These are phyloP conservation scores for Clarias gariepinus DNA, from an alignment of 2,113 vertebrate species.

Conservation along the genomic window DNA sequence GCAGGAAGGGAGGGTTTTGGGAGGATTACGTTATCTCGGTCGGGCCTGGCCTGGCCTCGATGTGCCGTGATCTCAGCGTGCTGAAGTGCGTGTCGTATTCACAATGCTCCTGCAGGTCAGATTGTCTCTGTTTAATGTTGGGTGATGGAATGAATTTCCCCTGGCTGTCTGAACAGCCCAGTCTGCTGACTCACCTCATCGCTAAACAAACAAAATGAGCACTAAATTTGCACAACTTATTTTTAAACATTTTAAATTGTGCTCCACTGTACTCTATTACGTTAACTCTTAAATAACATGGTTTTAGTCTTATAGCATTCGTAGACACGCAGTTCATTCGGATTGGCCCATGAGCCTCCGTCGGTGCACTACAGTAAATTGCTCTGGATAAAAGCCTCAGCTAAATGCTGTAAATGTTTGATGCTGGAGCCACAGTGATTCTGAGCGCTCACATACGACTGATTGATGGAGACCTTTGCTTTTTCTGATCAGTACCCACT, in stretches of 20 bases:
- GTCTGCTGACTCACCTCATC: neutral
- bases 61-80: constrained; percentile 8
- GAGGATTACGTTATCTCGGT: constrained; percentile 9
- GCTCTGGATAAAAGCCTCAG: neutral
- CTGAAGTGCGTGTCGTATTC: neutral
- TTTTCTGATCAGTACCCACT: constrained; percentile 4
- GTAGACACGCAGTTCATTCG: neutral
- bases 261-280: too few relatives aligned
- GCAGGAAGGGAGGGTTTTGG: constrained; percentile 13
- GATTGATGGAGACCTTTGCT: neutral
- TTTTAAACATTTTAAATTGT: neutral
- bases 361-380: neutral
- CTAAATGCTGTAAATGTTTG: neutral
- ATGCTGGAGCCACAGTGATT: neutral
- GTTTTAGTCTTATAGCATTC: neutral
- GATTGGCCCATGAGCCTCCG: too few relatives aligned
- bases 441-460: neutral
- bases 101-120: neutral
- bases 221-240: neutral
- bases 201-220: neutral
- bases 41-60: constrained; percentile 6
- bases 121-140: neutral
- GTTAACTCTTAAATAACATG: neutral
- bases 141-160: neutral
- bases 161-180: neutral